A percentile compares a stretch with the other conserved stretches of the same genome.
Conservation (phyloP, 30 jellyfish, hydroid and myxozoan genomes). For the Rhopilema esculentum region DNA sequence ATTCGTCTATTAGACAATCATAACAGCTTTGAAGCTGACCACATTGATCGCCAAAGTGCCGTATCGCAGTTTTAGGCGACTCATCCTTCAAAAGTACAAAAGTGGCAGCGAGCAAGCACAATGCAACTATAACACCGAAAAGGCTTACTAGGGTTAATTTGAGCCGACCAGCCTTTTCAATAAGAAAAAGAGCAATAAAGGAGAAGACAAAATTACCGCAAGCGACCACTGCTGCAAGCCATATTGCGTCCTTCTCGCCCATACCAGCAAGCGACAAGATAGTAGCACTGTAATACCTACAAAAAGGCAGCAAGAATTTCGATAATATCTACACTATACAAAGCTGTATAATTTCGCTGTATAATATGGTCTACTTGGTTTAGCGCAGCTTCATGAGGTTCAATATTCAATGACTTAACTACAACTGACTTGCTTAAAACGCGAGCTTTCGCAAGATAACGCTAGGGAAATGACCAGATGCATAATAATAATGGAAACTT, state of each 20-base stretch:
- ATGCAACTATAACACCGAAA: conserved; percentile 75
- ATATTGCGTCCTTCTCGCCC: conserved; percentile 70
- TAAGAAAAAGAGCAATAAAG: conserved; percentile 54
- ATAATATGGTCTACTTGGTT: too few relatives aligned
- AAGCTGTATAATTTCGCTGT: too few relatives aligned
- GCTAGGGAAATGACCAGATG: too few relatives aligned
- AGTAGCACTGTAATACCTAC: conserved; percentile 96
- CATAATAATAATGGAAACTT: too few relatives aligned
- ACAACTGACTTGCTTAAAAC: too few relatives aligned
- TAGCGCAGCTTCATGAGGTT: too few relatives aligned
- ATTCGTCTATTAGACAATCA: conserved; percentile 51
- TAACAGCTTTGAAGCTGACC: conserved; percentile 39
- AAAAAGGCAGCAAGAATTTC: background rate
- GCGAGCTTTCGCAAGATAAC: too few relatives aligned
- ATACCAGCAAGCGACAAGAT: conserved; percentile 89
- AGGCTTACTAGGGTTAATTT: conserved; percentile 79
- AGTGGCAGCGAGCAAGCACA: conserved; percentile 77
- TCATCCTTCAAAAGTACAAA: conserved; percentile 53
- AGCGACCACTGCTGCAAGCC: conserved; percentile 94
- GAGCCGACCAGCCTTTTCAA: conserved; percentile 83
- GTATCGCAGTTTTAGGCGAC: conserved; percentile 54
- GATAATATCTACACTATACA: too few relatives aligned
- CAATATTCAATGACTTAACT: too few relatives aligned
- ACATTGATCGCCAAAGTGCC: conserved; percentile 37
- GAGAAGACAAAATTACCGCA: conserved; percentile 81